phyloP scores from a whole-genome alignment of 2,113 vertebrate genomes.

The Dunckerocampus dactyliophorus region DNA sequence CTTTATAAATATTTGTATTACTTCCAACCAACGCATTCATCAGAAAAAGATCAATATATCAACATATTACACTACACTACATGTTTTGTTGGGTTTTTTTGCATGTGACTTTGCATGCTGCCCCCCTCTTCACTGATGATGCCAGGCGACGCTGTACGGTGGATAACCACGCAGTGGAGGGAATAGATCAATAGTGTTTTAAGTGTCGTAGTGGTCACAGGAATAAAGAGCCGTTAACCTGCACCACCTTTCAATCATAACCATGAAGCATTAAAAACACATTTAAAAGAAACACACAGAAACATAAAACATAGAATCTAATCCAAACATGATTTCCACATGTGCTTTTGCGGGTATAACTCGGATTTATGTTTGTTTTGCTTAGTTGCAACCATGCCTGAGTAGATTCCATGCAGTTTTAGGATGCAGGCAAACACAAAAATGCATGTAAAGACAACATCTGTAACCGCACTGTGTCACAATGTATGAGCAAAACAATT shows the following conservation, averaged over 20 bases:
- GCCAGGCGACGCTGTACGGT: conserved; percentile 31
- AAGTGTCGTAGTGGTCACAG: conserved; percentile 45
- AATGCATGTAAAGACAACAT: not conserved
- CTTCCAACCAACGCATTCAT: no score
- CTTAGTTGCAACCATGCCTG: not conserved
- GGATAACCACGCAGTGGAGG: conserved; percentile 22
- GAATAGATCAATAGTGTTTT: conserved; percentile 44
- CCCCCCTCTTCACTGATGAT: conserved; percentile 26
- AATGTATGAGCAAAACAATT: not conserved
- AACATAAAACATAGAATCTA: not conserved
- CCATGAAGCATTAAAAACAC: not conserved
- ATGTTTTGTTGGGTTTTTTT: not conserved
- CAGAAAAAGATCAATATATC: no score
- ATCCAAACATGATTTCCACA: not conserved
- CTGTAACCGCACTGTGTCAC: not conserved
- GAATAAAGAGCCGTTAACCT: conserved; percentile 53
- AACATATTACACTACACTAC: no score
- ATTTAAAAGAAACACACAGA: no score
- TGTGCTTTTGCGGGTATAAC: not conserved
- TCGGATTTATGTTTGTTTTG: not conserved
- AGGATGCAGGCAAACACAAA: not conserved
- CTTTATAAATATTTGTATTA: no score
- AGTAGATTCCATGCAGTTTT: not conserved
- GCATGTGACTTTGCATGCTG: not conserved
- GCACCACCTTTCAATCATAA: no score